Percentiles rank a stretch among this genome's conserved stretches.
phyloP scores from a whole-genome alignment of 2,797 vertebrate species.

The Tinamus major region DNA sequence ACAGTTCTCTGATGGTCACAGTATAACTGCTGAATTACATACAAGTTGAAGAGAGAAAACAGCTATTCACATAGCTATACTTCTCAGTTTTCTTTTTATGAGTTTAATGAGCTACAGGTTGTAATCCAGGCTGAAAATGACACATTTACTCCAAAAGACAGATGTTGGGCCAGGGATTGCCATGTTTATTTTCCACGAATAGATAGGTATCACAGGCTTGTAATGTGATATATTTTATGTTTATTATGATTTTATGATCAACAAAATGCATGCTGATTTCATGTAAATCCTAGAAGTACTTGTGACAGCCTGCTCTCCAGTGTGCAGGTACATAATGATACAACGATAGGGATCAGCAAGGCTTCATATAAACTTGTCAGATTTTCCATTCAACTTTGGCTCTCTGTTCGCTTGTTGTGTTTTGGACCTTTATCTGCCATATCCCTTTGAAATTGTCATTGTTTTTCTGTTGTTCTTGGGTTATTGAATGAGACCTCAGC shows the following conservation, averaged over 20 bases:
- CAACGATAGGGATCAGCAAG: neutral
- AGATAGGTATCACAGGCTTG: neutral
- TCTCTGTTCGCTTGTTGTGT: neutral
- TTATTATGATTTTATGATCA: neutral
- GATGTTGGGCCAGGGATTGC: neutral
- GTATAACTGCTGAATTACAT: neutral
- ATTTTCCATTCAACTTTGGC: neutral
- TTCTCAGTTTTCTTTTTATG: neutral
- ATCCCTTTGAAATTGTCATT: neutral
- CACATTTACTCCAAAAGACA: neutral
- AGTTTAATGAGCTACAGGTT: neutral
- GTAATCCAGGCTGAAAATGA: neutral
- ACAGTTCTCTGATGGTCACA: neutral
- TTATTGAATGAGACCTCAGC: neutral
- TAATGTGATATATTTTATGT: neutral
- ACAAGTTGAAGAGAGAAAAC: neutral
- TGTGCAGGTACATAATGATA: neutral
- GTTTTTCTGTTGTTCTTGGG: neutral
- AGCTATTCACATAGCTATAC: fast-evolving
- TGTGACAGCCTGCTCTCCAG: neutral
- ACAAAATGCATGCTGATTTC: neutral
- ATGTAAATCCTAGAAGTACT: neutral
- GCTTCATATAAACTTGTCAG: neutral
- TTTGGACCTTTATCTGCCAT: neutral
- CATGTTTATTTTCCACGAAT: neutral